Conservation (phyloP, 2,888 invertebrate genomes). For the Leptinotarsa rubiginosa region DNA sequence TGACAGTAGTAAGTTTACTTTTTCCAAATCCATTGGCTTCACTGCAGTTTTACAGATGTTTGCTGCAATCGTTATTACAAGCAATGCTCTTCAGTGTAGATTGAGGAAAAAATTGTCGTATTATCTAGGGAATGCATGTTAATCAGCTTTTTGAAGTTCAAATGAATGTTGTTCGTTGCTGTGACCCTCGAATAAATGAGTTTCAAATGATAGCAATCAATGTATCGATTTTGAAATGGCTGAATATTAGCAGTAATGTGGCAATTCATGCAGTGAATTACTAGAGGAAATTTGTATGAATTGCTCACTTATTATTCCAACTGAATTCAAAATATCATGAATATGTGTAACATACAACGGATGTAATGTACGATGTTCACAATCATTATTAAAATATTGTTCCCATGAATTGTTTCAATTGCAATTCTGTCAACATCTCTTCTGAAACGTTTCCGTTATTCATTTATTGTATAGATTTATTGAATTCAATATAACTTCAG, state of each 20-base stretch:
- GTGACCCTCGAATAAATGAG: not conserved
- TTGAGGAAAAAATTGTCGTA: not conserved
- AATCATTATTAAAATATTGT: not conserved
- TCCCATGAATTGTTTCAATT: not conserved
- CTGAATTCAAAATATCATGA: not conserved
- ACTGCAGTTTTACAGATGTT: not conserved
- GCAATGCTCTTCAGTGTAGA: not conserved
- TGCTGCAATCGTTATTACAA: too few relatives aligned
- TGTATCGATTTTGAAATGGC: not conserved
- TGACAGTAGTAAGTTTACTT: too few relatives aligned
- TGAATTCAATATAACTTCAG: too few relatives aligned
- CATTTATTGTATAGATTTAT: too few relatives aligned
- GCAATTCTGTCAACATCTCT: not conserved
- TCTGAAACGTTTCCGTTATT: not conserved
- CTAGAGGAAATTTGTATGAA: constrained; percentile 13
- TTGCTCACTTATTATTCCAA: not conserved
- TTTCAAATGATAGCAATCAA: constrained; percentile 1
- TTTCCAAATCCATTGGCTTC: not conserved
- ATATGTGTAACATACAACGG: constrained; percentile 3
- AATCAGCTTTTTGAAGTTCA: constrained; percentile 32
- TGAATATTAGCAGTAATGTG: not conserved
- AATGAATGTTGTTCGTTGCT: constrained; percentile 17
- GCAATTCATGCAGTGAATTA: not conserved
- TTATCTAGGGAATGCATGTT: constrained; percentile 31
- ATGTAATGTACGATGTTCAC: not conserved